Base-by-base conservation (phyloP, 2,797 vertebrate species). In the Rhinichthys osculus region DNA sequence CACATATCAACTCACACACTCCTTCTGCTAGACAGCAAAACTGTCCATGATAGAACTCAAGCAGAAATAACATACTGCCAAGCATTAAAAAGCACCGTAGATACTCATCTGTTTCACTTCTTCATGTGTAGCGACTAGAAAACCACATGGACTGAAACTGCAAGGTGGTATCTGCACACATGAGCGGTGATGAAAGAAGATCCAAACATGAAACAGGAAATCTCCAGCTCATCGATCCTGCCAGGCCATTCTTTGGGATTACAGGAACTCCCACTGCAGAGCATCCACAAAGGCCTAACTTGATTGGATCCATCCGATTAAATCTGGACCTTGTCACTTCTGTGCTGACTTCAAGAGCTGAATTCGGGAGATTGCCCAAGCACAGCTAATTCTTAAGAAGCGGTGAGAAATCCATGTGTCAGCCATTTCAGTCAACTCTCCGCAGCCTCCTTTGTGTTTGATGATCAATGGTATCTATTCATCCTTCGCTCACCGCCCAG, bases 361-460 rank as follows among this genome's bases (percentile, higher is more conserved):
- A 69, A 81, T 88, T 87, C 57, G n/a, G 69, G 71, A 87, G 88
- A 86, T 42, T 85, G 66, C 85, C 72, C 69, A 78, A 50, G 79
- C 76, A 78, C 47, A 82, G 85, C 69, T 79, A 87, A 87, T 88
- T 84, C 78, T 47, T 69, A 57, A 70, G 80, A 86, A 73, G 69
- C 7, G 52, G 33, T 33, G 27, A 79, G 54, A 84, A 91, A 84
- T 85, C 59, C 85, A 86, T 82, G 33, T 89, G 87, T 90, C 90
- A 92, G 90, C 87, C 40, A n/a, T 92, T 92, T 89, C 88, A 88
- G 84, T 79, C 72, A 84, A 87, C 66, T 70, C 57, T 72, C 33
- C 83, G 79, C 77, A 35, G n/a, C 83, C 85, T 85, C 78, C 5
- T 42, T 8, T 33, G 69, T 81, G 82, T 89, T 84, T 90, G 88